Evolutionary conservation across 2,113 vertebrate genomes (phyloP).

Genomic region (Australoheros scitulus): DNA sequence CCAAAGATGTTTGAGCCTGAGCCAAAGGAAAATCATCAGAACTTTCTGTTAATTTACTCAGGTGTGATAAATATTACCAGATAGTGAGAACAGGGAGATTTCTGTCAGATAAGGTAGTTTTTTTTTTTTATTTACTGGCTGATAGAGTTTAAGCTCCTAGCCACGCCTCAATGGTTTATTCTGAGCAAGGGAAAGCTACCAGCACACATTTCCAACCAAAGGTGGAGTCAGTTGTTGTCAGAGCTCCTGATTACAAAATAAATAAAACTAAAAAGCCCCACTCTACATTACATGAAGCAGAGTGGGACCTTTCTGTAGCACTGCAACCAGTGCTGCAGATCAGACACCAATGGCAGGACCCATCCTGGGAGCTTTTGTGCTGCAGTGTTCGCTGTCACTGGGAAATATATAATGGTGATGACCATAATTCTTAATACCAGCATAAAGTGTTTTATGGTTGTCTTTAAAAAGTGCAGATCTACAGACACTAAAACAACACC

Average conservation of each 20-base stretch:
- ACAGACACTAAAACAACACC: rapidly evolving
- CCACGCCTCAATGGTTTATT: too few relatives aligned
- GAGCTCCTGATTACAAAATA: neutral
- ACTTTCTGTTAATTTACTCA: neutral
- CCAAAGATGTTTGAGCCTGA: neutral
- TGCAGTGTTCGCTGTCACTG: neutral
- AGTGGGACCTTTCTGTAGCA: too few relatives aligned
- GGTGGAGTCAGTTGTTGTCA: neutral
- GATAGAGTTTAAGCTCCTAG: too few relatives aligned
- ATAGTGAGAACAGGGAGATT: rapidly evolving
- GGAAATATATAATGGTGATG: neutral
- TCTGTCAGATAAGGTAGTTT: rapidly evolving
- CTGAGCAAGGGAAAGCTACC: neutral
- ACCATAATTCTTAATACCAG: too few relatives aligned
- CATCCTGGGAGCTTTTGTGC: rapidly evolving
- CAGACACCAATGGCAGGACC: neutral
- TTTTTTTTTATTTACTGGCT: rapidly evolving
- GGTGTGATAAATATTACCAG: neutral
- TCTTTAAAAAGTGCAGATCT: neutral
- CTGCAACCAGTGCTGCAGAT: neutral
- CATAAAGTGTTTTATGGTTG: neutral
- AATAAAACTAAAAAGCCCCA: too few relatives aligned
- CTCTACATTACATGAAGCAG: too few relatives aligned
- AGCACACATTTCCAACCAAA: neutral
- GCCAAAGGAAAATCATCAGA: neutral